Conservation (phyloP, 2,888 invertebrate genomes). For the Theretra japonica region DNA sequence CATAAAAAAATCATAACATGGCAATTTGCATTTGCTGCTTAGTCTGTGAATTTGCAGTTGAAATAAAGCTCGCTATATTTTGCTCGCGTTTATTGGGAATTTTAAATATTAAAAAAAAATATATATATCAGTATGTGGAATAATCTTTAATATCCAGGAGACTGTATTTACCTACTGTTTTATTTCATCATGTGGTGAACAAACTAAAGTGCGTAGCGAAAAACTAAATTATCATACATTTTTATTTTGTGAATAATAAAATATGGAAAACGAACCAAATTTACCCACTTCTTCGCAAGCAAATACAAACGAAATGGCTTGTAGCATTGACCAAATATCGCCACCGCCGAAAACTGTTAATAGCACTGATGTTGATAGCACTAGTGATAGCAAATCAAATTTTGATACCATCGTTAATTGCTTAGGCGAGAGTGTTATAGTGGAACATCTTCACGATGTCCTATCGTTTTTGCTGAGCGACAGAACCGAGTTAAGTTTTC, state of each 20-base stretch:
- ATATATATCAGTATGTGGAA: background rate
- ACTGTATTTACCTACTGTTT: background rate
- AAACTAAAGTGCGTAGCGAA: background rate
- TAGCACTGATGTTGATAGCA: background rate
- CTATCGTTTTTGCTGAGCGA: constrained; percentile 15
- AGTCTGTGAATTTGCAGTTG: too few species aligned
- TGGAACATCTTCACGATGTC: constrained; percentile 13
- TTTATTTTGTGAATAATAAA: background rate
- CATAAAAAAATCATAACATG: too few species aligned
- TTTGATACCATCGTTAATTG: constrained; percentile 6
- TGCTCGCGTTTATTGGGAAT: background rate
- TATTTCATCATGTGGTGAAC: background rate
- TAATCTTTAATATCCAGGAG: background rate
- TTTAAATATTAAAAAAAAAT: background rate
- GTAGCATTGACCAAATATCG: background rate
- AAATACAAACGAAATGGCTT: background rate
- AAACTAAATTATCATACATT: background rate
- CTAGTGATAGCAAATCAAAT: background rate
- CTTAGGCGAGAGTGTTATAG: background rate
- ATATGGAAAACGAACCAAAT: constrained; percentile 1
- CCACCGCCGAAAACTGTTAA: background rate
- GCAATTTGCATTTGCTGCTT: too few species aligned
- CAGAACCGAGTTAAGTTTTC: constrained; percentile 4
- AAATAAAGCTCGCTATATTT: background rate
- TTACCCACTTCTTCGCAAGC: background rate